phyloP scores from a whole-genome alignment of 92 coral and sea anemone genomes.

The Montipora capitata region DNA sequence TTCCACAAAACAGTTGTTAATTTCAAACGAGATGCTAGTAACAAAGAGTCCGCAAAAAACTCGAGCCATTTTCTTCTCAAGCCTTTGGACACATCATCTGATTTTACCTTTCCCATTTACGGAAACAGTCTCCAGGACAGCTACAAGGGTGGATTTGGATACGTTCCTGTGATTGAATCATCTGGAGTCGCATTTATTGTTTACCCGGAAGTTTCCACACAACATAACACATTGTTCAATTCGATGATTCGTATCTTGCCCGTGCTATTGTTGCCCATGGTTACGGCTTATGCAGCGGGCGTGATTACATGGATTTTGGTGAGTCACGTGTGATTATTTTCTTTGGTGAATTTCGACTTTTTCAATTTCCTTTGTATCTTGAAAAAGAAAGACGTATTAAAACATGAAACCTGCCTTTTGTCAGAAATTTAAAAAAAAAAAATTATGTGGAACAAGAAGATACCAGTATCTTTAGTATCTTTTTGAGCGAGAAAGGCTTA shows the following conservation, averaged over 20 bases:
- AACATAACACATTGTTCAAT: conserved; percentile 47
- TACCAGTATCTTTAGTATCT: too few species aligned
- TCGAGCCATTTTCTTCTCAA: conserved; percentile 50
- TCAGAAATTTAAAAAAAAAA: too few species aligned
- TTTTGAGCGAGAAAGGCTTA: too few species aligned
- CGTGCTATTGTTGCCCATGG: conserved; percentile 63
- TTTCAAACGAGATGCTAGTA: conserved; percentile 26
- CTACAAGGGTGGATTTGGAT: conserved; percentile 78
- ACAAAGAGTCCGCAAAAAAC: background rate
- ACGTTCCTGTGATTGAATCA: conserved; percentile 75
- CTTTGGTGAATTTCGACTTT: too few species aligned
- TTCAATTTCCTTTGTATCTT: background rate
- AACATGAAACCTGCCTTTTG: too few species aligned
- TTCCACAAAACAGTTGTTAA: conserved; percentile 30
- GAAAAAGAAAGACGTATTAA: background rate
- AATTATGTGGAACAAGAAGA: too few species aligned
- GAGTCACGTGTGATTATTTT: conserved; percentile 16
- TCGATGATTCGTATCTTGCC: conserved; percentile 61
- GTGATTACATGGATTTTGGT: conserved; percentile 73
- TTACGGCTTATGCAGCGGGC: conserved; percentile 74
- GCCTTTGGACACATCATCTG: conserved; percentile 70
- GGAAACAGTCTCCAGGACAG: conserved; percentile 71
- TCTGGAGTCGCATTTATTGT: conserved; percentile 90
- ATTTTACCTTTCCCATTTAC: conserved; percentile 83
- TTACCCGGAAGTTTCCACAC: conserved; percentile 10